Percentiles rank a stretch among this genome's conserved stretches.
Evolutionary conservation across 2,113 vertebrate genomes (phyloP).

Genomic region (Petaurus breviceps): DNA sequence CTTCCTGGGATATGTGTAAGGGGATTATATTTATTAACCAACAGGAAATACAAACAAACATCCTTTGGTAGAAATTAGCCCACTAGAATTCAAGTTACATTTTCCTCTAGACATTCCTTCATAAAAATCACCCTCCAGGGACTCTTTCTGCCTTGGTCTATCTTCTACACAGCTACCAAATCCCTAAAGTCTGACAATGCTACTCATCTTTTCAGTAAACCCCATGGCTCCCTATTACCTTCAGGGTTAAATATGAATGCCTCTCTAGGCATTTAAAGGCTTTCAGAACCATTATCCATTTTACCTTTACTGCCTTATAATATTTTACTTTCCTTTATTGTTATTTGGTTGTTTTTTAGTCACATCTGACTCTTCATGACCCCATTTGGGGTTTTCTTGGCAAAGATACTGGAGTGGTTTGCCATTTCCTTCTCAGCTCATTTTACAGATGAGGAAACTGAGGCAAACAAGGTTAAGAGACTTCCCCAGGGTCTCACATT

Average conservation of each 20-base stretch:
- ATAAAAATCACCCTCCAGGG: not conserved
- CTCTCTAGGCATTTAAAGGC: not conserved
- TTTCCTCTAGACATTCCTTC: not conserved
- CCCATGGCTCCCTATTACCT: not conserved
- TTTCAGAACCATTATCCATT: not conserved
- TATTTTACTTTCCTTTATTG: not conserved
- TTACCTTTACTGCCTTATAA: not conserved
- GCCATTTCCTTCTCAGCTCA: not conserved
- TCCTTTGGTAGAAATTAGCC: not conserved
- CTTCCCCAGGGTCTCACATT: too few species aligned
- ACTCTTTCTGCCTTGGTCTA: not conserved
- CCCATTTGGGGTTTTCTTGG: not conserved
- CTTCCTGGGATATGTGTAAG: not conserved
- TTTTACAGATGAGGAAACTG: not conserved
- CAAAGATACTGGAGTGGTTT: too few species aligned
- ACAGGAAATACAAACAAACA: not conserved
- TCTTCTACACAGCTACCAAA: not conserved
- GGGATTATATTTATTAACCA: not conserved
- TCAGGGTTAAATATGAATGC: not conserved
- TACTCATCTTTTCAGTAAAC: not conserved
- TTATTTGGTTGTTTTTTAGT: not conserved
- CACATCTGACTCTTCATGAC: not conserved
- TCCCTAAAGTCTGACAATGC: not conserved
- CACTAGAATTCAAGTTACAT: not conserved
- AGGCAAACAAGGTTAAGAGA: not conserved